Conservation (phyloP, 1,140 invertebrate species). For the Trinorchestia longiramus region DNA sequence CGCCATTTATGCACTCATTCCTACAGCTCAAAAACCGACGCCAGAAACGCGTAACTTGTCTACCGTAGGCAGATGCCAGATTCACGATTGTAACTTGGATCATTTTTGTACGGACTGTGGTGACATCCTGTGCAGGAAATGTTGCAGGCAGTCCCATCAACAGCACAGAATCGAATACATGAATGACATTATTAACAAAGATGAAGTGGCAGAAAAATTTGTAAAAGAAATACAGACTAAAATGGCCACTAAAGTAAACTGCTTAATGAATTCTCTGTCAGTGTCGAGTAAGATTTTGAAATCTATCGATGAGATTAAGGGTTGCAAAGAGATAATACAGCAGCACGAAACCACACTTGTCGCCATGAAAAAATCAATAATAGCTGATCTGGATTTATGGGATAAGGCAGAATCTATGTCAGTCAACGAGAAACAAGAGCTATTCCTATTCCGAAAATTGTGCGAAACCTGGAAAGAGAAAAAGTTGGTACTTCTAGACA, state of each 20-base stretch:
- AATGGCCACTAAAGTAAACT: not conserved
- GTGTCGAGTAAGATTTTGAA: not conserved
- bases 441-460: not conserved
- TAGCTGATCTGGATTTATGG: not conserved
- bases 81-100: not conserved
- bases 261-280: not conserved
- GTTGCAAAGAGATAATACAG: not conserved
- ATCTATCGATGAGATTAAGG: not conserved
- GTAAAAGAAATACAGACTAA: not conserved
- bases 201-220: not conserved
- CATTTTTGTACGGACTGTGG: not conserved
- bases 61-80: too few relatives aligned
- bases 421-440: not conserved
- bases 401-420: not conserved
- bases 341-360: not conserved
- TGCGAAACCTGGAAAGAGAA: not conserved
- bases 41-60: not conserved
- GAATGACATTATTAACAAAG: not conserved
- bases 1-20: not conserved
- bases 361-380: not conserved
- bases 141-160: not conserved
- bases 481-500: not conserved
- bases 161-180: not conserved
- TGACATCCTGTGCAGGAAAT: not conserved
- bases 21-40: not conserved